phyloP scores from a whole-genome alignment of 2,888 invertebrate species.

The Cremastobaeus sp. region DNA sequence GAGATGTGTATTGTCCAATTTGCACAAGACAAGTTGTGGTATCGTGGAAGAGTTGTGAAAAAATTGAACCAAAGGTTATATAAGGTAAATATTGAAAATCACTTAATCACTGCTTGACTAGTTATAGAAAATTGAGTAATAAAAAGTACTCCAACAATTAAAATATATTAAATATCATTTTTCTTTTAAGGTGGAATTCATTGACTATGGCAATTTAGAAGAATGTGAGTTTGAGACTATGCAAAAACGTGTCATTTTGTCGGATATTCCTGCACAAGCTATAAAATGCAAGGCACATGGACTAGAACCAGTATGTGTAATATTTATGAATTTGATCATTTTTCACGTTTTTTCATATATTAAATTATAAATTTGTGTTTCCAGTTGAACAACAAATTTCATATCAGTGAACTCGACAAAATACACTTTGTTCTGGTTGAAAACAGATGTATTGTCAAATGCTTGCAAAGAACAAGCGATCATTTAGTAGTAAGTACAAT shows the following conservation, averaged over 20 bases:
- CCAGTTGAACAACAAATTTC: constrained; percentile 73
- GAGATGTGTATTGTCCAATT: constrained; percentile 31
- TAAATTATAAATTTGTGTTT: neutral
- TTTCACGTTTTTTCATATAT: neutral
- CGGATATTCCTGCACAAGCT: constrained; percentile 84
- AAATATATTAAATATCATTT: neutral
- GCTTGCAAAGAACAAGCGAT: constrained; percentile 71
- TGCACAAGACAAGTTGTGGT: constrained; percentile 21
- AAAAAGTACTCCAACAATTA: neutral
- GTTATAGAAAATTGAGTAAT: neutral
- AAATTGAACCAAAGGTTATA: constrained; percentile 13
- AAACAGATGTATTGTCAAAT: constrained; percentile 80
- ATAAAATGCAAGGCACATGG: constrained; percentile 81
- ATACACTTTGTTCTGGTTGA: constrained; percentile 82
- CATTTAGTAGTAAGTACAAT: neutral
- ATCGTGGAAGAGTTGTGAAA: constrained; percentile 21
- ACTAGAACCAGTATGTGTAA: constrained; percentile 80
- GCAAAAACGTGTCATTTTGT: constrained; percentile 82
- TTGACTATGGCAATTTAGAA: constrained; percentile 92
- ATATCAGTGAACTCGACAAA: constrained; percentile 80
- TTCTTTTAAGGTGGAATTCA: constrained; percentile 82
- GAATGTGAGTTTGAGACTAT: constrained; percentile 80
- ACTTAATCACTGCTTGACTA: too few species aligned
- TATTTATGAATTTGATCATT: too few species aligned
- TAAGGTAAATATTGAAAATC: constrained; percentile 1